Evolutionary conservation across 1,140 invertebrate genomes (phyloP), one percentile per base, ranked within the genome.

Genomic region (Aphis gossypii): DNA sequence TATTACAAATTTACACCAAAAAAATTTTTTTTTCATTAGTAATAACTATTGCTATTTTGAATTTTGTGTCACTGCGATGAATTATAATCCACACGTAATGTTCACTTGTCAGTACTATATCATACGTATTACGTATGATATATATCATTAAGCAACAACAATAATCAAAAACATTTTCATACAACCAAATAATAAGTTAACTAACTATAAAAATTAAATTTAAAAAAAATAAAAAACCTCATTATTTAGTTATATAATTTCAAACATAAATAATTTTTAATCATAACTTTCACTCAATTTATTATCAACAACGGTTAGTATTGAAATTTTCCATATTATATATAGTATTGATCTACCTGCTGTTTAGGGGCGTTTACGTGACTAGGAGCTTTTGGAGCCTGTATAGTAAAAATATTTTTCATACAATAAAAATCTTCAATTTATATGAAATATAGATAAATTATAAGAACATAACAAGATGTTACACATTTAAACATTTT

Each of bases 381-480:
- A 83, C 90, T 51, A 92, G 90, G 90, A 92, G 90, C 60, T 83
- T 92, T 92, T 92, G 90, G 90, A 92, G 90, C 90, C 90, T 92
- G 76, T 92, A 83, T 51, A 92, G 90, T 83, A 92, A 92, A 92
- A 76, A 92, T 83, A 82, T 51, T 46, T 90, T 68, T 56, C 9
- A 90, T 44, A 68, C 23, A 68, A 44, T 68, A 68, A 68, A 68
- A 35, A 25, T 84, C 20, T 86, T 83, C 21, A 54, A 76, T n/a
- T n/a, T 76, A 56, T 56, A 41, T 23, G 46, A 89, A 51, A 35
- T 56, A 89, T 25, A 56, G 41, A 83, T 41, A 41, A 35, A 82
- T 83, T 7, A 83, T 41, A 83, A 38, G 7, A 38, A 83, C 21
- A n/a, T 68, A 68, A n/a, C 2, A 83, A 35, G 6, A 35, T 23